Conservation (phyloP, 2,113 vertebrate genomes). For the Ia io region DNA sequence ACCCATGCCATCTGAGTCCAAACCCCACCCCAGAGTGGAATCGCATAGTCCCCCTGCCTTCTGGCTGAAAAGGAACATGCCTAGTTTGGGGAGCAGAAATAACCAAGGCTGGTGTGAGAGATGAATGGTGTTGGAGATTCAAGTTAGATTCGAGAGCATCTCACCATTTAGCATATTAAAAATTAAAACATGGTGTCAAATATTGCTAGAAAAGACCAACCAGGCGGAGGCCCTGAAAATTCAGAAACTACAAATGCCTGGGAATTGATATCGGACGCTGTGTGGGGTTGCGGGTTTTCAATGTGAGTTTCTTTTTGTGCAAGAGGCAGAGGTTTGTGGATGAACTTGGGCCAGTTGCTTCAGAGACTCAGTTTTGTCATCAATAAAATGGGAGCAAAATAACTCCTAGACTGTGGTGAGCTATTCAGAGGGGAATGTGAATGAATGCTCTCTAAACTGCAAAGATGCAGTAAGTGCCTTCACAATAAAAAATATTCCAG, state of each 20-base stretch:
- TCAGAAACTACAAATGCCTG: not conserved
- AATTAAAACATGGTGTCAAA: slow-evolving; percentile 21
- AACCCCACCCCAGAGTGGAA: too few relatives aligned
- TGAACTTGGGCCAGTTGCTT: not conserved
- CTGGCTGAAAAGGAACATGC: not conserved
- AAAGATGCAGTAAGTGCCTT: not conserved
- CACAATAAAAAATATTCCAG: not conserved
- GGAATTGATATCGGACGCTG: not conserved
- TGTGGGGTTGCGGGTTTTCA: not conserved
- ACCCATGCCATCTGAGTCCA: too few relatives aligned
- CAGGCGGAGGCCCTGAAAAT: not conserved
- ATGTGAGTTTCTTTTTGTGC: not conserved
- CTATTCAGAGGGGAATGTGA: not conserved
- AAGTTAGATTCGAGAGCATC: slow-evolving; percentile 13
- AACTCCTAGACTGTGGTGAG: not conserved
- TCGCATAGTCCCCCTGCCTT: not conserved
- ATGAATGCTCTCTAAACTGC: not conserved
- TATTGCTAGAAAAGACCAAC: not conserved
- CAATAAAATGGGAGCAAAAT: not conserved
- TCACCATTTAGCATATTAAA: slow-evolving; percentile 20
- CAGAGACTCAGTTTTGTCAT: not conserved
- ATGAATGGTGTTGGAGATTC: not conserved
- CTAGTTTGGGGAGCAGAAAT: slow-evolving; percentile 14
- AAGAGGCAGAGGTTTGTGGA: not conserved
- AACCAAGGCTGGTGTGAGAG: not conserved